These are phyloP conservation scores for Trididemnum miniatum DNA, from an alignment of 23 tunicate genomes.

Conservation along the genomic window DNA sequence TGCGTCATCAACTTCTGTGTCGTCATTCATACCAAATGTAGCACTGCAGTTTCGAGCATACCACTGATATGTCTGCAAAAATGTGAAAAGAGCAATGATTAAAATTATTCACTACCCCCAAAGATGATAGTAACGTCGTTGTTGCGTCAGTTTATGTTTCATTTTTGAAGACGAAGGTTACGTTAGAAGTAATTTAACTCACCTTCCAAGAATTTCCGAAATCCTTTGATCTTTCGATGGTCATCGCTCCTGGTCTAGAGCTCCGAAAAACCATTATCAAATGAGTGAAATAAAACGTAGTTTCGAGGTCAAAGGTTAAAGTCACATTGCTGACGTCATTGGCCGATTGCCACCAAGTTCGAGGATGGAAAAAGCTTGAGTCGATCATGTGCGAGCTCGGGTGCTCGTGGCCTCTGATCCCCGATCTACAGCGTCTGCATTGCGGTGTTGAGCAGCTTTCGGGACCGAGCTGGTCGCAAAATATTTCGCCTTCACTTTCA, in stretches of 20 bases:
- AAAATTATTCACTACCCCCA: not conserved
- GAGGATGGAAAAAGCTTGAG: conserved; percentile 43
- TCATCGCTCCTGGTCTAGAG: conserved; percentile 79
- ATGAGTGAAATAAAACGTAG: conserved; percentile 78
- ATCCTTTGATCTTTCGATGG: conserved; percentile 62
- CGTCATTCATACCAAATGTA: conserved; percentile 52
- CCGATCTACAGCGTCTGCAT: conserved; percentile 59
- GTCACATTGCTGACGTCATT: conserved; percentile 35
- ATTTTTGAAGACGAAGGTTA: not conserved
- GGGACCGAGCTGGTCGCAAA: conserved; percentile 41
- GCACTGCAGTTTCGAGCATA: conserved; percentile 58
- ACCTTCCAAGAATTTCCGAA: conserved; percentile 76
- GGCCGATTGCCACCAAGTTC: conserved; percentile 70
- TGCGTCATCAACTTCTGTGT: conserved; percentile 28
- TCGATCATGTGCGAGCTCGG: conserved; percentile 69
- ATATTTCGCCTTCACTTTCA: conserved; percentile 19
- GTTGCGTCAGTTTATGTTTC: no score
- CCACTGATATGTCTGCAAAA: conserved; percentile 44
- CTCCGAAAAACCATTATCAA: conserved; percentile 67
- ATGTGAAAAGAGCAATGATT: not conserved
- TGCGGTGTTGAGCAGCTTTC: conserved; percentile 41
- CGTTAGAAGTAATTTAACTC: not conserved
- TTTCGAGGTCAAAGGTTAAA: conserved; percentile 52
- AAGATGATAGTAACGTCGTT: no score
- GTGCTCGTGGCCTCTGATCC: conserved; percentile 43